Conservation (phyloP, 2,888 invertebrate species). For the Octodonta nipae region DNA sequence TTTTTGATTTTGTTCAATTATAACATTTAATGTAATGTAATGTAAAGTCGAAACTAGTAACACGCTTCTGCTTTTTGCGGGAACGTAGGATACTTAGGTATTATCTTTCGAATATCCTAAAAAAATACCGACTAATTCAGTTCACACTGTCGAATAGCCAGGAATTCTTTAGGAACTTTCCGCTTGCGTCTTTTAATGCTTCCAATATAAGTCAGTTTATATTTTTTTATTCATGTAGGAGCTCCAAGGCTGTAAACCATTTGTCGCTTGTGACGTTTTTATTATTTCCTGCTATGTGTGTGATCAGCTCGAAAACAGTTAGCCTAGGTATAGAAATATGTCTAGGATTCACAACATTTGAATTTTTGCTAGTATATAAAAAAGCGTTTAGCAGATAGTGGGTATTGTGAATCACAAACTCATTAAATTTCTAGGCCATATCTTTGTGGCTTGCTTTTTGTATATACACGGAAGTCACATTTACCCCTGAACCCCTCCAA, state of each 20-base stretch:
- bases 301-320: slow-evolving; percentile 10
- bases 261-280: slow-evolving; percentile 18
- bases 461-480: no score
- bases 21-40: slow-evolving; percentile 7
- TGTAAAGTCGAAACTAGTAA: slow-evolving; percentile 19
- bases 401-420: slow-evolving; percentile 7
- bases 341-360: slow-evolving; percentile 5
- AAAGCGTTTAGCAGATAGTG: slow-evolving; percentile 6
- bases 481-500: no score
- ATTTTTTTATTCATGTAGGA: slow-evolving; percentile 11
- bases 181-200: slow-evolving; percentile 21
- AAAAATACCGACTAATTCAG: neutral
- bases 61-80: slow-evolving; percentile 16
- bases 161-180: slow-evolving; percentile 20
- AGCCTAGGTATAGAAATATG: slow-evolving; percentile 6
- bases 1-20: neutral
- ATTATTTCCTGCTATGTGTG: slow-evolving; percentile 13
- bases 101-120: neutral
- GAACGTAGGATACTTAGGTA: slow-evolving; percentile 13
- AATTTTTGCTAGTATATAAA: slow-evolving; percentile 6
- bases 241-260: slow-evolving; percentile 16
- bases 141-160: slow-evolving; percentile 11
- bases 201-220: slow-evolving; percentile 17
- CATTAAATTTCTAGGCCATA: slow-evolving; percentile 12
- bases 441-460: no score